Conservation (phyloP, 2,888 invertebrate species). For the Heliconius sara region DNA sequence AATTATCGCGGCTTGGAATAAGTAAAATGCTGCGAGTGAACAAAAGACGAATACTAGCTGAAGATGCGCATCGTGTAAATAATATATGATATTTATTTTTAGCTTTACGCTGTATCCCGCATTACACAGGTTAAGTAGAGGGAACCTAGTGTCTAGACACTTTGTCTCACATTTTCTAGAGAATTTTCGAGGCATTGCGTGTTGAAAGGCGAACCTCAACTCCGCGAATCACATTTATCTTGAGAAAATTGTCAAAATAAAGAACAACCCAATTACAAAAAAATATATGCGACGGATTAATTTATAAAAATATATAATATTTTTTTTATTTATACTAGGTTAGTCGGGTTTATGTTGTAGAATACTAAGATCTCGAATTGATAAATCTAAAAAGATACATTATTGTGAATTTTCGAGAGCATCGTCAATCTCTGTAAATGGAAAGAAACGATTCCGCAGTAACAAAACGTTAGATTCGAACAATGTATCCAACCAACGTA, state of each 20-base stretch:
- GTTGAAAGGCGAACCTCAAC: too few species aligned
- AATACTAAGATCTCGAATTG: conserved; percentile 4
- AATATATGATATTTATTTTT: not conserved
- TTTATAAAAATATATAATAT: too few species aligned
- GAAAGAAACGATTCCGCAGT: conserved; percentile 29
- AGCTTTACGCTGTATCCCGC: too few species aligned
- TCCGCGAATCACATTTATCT: too few species aligned
- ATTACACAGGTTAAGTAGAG: too few species aligned
- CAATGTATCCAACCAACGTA: conserved; percentile 36
- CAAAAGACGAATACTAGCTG: conserved; percentile 15
- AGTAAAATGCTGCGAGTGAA: conserved; percentile 31
- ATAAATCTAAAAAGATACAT: not conserved
- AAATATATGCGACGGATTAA: too few species aligned
- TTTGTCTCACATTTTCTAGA: too few species aligned
- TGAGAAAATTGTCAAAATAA: not conserved
- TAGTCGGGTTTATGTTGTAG: not conserved
- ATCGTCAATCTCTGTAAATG: conserved; percentile 25
- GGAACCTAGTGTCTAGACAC: too few species aligned
- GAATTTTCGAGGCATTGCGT: too few species aligned
- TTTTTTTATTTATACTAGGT: not conserved
- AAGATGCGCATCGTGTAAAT: not conserved
- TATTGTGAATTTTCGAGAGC: not conserved
- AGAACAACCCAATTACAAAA: too few species aligned
- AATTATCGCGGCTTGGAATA: conserved; percentile 35
- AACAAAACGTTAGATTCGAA: conserved; percentile 36